These are phyloP conservation scores for Zhengitettix transpicula DNA, from an alignment of 2,888 invertebrate species.

Conservation along the genomic window DNA sequence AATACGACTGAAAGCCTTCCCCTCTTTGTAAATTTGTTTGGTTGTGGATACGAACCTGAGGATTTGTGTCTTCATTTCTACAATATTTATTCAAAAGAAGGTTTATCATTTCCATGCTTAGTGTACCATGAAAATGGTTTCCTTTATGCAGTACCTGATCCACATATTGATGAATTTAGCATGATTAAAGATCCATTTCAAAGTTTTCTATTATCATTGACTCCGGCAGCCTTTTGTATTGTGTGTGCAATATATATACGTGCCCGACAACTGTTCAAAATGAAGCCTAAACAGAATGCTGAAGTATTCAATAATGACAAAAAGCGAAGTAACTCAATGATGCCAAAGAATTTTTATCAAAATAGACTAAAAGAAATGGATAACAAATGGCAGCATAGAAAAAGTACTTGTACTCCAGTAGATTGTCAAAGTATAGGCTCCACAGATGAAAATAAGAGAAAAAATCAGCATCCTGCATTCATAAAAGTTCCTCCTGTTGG, in stretches of 20 bases:
- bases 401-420: neutral
- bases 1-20: neutral
- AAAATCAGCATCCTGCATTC: neutral
- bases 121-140: conserved; percentile 6
- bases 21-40: conserved; percentile 12
- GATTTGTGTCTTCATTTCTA: conserved; percentile 13
- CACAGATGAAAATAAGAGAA: neutral
- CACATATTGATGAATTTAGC: neutral
- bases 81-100: conserved; percentile 7
- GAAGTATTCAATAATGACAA: neutral
- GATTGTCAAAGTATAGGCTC: neutral
- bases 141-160: conserved; percentile 10
- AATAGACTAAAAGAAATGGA: neutral
- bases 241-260: conserved; percentile 5
- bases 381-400: neutral
- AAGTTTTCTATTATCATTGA: conserved; percentile 6
- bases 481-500: neutral
- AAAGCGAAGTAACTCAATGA: neutral
- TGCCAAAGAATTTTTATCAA: neutral
- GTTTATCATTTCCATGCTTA: conserved; percentile 11
- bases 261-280: conserved; percentile 6
- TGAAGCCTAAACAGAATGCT: conserved; percentile 1
- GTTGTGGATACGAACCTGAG: conserved; percentile 13
- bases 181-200: conserved; percentile 1
- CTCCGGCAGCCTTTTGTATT: conserved; percentile 9